Conservation (phyloP, 2,797 vertebrate species). For the Myripristis murdjan region DNA sequence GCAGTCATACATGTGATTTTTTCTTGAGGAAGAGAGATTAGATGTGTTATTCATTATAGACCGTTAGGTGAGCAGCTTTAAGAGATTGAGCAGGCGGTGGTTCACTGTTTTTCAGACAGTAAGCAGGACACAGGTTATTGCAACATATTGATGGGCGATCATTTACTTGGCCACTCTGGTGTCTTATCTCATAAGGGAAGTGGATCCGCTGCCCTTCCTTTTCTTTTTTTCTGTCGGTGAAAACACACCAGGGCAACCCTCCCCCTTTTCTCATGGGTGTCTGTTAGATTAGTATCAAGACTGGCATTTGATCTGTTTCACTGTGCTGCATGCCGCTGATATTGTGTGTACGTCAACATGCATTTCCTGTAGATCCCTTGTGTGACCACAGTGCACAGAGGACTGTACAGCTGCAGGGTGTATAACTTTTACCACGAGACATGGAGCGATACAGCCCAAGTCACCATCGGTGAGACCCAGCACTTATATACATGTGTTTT, state of each 20-base stretch:
- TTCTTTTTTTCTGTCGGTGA: neutral
- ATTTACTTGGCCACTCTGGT: too few species aligned
- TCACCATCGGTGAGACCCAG: slow-evolving; percentile 85
- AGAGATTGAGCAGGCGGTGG: neutral
- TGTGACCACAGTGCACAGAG: slow-evolving; percentile 89
- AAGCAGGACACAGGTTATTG: neutral
- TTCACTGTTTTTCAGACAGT: neutral
- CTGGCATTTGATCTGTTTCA: neutral
- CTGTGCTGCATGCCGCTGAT: neutral
- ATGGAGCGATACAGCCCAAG: slow-evolving; percentile 83
- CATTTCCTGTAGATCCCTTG: slow-evolving; percentile 76
- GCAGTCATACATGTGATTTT: too few species aligned
- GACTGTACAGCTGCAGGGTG: slow-evolving; percentile 86
- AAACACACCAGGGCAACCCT: neutral
- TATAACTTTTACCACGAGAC: slow-evolving; percentile 88
- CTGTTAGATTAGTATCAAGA: neutral
- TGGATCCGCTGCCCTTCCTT: neutral
- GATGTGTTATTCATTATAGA: neutral
- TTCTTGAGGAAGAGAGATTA: too few species aligned
- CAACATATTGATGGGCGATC: too few species aligned
- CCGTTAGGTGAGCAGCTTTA: neutral
- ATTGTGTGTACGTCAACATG: slow-evolving; percentile 2
- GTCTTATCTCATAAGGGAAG: neutral
- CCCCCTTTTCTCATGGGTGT: neutral
- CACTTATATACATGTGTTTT: neutral